Evolutionary conservation across 2,113 vertebrate species (phyloP), one percentile per base, ranked within the genome.

Genomic region (Gambusia affinis): DNA sequence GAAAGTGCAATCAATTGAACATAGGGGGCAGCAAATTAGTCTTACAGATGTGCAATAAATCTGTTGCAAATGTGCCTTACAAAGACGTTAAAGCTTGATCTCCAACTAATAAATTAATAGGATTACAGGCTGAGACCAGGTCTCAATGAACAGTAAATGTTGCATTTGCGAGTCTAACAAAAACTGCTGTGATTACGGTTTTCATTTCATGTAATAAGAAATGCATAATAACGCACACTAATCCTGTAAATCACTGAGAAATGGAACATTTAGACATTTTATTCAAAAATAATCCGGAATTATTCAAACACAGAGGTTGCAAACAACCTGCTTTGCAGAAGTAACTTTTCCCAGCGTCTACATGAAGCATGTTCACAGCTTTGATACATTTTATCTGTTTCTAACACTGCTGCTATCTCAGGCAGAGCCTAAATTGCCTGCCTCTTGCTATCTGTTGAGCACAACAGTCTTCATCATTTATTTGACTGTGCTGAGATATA

Each of bases 391-490:
- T 89, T 78, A 86, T 88, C 70, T 78, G 17, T 72, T 79, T 72
- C 75, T 88, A 66, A n/a, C 72, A 51, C 28, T 0, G 42, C 72
- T 78, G 72, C 44, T 69, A 76, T 77, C 73, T 72, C 30, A 80
- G 62, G 44, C 54, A 35, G 70, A 78, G 82, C 74, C 78, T 78
- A 87, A 89, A 87, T 78, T 82, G 78, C 81, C 75, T 80, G 65
- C 71, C 77, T 76, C 64, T 75, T 65, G 29, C 76, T 76, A 73
- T 88, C 81, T 31, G 83, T 51, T 51, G 73, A 71, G 69, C 63
- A 76, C 47, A 54, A 73, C 75, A 71, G 83, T 88, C 67, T 82
- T 42, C 75, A 84, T 90, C 64, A 79, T 73, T 27, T 76, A 83
- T 72, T 69, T 73, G 31, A 80, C 17, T 1, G 29, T 17, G 4